Conservation (phyloP, 2,888 invertebrate species). For the Leucania comma region DNA sequence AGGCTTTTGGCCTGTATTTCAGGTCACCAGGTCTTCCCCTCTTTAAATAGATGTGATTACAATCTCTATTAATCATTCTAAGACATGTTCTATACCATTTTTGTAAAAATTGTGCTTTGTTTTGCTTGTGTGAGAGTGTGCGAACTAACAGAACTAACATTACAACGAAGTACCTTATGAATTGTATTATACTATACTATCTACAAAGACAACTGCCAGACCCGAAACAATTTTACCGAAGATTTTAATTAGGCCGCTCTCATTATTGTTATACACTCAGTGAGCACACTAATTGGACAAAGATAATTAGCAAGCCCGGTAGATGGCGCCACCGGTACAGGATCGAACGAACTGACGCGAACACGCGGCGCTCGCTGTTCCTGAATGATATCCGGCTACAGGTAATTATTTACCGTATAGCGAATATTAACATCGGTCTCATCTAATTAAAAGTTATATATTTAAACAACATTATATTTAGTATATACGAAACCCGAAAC, state of each 20-base stretch:
- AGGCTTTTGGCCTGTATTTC: too few relatives aligned
- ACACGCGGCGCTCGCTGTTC: neutral
- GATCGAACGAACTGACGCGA: neutral
- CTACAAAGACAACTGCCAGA: neutral
- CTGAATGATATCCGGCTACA: neutral
- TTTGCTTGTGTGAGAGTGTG: too few relatives aligned
- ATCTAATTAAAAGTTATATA: neutral
- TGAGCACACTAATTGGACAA: conserved; percentile 16
- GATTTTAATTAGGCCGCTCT: neutral
- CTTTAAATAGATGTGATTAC: too few relatives aligned
- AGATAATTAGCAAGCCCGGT: neutral
- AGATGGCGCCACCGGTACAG: neutral
- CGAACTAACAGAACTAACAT: too few relatives aligned
- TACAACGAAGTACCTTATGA: neutral
- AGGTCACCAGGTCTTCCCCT: too few relatives aligned
- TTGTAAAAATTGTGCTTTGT: too few relatives aligned
- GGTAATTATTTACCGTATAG: neutral
- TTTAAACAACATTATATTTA: too few relatives aligned
- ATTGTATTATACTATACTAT: too few relatives aligned
- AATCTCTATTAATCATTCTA: too few relatives aligned
- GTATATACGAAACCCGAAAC: too few relatives aligned
- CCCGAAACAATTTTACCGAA: neutral
- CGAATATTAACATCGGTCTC: neutral
- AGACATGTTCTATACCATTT: too few relatives aligned
- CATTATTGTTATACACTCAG: conserved; percentile 4